Evolutionary conservation across 1,140 invertebrate genomes (phyloP), one percentile per base, ranked within the genome.

Genomic region (Rhynchophorus ferrugineus): DNA sequence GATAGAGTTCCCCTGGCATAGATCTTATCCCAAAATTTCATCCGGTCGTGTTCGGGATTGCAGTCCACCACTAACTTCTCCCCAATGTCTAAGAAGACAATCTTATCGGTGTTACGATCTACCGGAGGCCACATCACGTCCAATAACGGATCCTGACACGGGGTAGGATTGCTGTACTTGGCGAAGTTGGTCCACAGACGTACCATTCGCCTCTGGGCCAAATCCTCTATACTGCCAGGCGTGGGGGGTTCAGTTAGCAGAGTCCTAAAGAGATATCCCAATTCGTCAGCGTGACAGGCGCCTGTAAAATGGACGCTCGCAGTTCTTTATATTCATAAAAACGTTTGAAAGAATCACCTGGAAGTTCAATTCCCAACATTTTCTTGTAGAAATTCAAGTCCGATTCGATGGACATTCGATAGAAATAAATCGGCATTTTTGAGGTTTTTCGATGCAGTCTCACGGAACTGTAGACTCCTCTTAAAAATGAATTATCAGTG

Each of bases 231-330:
- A 24, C 64, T 66, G 16, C 68, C 56, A 3, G 52, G 38, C 21
- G 11, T 16, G 11, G 52, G 52, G 11, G 11, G 42, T 42, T 48
- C 38, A 2, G 52, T 54, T n/a, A 54, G 24, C 7, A 54, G 14
- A 1, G 52, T 54, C 3, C 72, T 70, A 57, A 82, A 84, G 3
- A 83, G 56, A 63, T 82, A 83, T 49, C 75, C 76, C 1, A 83
- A 36, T 57, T 84, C 82, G 54, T 84, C 82, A 0, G 72, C 76
- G 59, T 84, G 82, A 58, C 73, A 76, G 73, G 3, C 81, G 78
- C 59, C 77, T 1, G 77, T 78, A 51, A 69, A 41, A 41, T n/a
- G n/a, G n/a, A n/a, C n/a, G n/a, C n/a, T n/a, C n/a, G n/a, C n/a
- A n/a, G 16, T 8, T 43, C 42, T 41, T 17, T 6, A 41, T 13